Evolutionary conservation across 2,797 vertebrate species (phyloP).

Genomic region (Triplophysa bombifrons): DNA sequence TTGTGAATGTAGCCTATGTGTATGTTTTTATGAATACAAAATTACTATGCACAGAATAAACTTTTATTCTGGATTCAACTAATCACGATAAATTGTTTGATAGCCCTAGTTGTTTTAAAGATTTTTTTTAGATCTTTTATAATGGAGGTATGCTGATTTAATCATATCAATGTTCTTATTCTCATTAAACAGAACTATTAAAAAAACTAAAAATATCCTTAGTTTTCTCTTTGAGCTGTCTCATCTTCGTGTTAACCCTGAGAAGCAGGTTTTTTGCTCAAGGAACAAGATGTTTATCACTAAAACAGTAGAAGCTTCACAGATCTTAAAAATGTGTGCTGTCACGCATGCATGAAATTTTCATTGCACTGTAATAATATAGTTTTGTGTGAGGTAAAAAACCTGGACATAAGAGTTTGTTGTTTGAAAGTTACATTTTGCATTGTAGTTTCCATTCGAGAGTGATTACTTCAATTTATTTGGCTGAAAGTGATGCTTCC

Average conservation of each 20-base stretch:
- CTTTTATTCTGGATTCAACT: too few species aligned
- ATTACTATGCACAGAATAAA: too few species aligned
- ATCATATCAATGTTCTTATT: not conserved
- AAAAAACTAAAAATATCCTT: constrained; percentile 6
- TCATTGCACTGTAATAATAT: not conserved
- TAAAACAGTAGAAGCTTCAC: constrained; percentile 15
- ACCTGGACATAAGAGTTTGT: not conserved
- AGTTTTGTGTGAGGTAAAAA: not conserved
- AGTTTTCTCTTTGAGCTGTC: not conserved
- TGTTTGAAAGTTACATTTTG: constrained; percentile 21
- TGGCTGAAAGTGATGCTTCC: not conserved
- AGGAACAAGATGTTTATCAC: constrained; percentile 9
- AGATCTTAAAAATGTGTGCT: constrained; percentile 15
- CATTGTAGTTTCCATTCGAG: not conserved
- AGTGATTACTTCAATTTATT: constrained; percentile 31
- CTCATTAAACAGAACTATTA: constrained; percentile 17
- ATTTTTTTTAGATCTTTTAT: too few species aligned
- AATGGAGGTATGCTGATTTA: not conserved
- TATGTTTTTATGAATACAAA: too few species aligned
- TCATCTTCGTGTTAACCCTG: not conserved
- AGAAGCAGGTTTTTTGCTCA: constrained; percentile 1
- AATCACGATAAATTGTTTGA: too few species aligned
- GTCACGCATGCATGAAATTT: not conserved
- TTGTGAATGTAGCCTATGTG: too few species aligned
- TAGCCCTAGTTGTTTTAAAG: too few species aligned